Evolutionary conservation across 2,113 vertebrate species (phyloP), one percentile per base, ranked within the genome.

Genomic region (Xiphorhynchus elegans): DNA sequence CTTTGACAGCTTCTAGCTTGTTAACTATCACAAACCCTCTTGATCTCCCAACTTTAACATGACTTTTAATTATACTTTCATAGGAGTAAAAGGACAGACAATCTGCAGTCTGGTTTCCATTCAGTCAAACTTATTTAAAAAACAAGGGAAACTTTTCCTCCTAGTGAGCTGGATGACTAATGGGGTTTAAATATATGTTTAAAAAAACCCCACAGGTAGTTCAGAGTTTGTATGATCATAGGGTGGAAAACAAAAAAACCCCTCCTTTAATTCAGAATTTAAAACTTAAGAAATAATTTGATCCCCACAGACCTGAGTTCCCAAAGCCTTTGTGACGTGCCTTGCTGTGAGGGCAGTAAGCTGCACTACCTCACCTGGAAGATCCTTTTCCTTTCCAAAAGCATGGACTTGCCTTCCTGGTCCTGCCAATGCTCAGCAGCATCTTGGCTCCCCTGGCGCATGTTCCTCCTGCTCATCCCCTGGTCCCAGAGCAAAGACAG

Each of bases 1-100:
- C 96, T 98, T 97, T 95, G 96, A 98, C 97, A 98, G 95, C 91
- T 96, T 95, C 90, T 96, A 95, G 88, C 96, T 97, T 97, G 96
- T 97, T 97, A 97, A 97, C 97, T 97, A 62, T 93, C 95, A 94
- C 88, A 95, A 75, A 68, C 72, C 93, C 81, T 87, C 97, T 97
- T 93, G 90, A 96, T 96, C 78, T 97, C 69, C 90, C 63, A 88
- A 96, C 94, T 93, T 97, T 84, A 94, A 93, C 86, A 72, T 90
- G 93, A 95, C 92, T 97, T 97, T 95, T 95, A 96, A 96, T 96
- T 96, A 92, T 91, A 78, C 83, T 97, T 96, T 90, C 50, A 18
- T 94, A 74, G 56, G 63, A 96, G 72, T 74, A 82, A 85, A 92
- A 89, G 75, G 83, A 80, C 90, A 94, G 84, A 77, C 62, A 37